phyloP scores from a whole-genome alignment of 2,888 invertebrate genomes.

The Yponomeuta evonymella region DNA sequence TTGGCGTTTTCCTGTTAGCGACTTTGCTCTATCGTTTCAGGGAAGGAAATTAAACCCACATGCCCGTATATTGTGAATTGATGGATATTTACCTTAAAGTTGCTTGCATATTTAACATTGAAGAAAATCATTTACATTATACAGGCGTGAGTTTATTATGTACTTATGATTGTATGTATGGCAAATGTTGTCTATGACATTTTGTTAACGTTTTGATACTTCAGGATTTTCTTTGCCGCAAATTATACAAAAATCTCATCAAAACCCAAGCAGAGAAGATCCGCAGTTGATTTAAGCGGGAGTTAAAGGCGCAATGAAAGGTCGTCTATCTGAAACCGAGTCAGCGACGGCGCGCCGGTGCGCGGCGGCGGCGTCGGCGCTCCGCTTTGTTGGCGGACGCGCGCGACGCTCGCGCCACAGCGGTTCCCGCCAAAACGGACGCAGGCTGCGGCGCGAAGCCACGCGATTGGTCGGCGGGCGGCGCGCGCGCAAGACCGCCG shows the following conservation, averaged over 20 bases:
- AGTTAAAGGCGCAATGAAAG: slow-evolving; percentile 26
- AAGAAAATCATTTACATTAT: not conserved
- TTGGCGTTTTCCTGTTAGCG: not conserved
- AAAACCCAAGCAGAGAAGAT: not conserved
- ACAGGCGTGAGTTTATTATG: no score
- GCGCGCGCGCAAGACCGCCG: slow-evolving; percentile 73
- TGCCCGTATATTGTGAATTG: slow-evolving; percentile 15
- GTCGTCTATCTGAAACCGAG: slow-evolving; percentile 36
- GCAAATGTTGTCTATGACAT: no score
- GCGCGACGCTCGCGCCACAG: slow-evolving; percentile 34
- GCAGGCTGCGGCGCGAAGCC: slow-evolving; percentile 73
- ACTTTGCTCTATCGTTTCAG: not conserved
- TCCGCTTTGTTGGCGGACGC: not conserved
- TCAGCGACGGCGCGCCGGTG: slow-evolving; percentile 12
- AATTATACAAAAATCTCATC: not conserved
- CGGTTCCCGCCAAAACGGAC: slow-evolving; percentile 63
- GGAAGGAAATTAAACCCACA: slow-evolving; percentile 11
- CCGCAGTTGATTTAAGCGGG: not conserved
- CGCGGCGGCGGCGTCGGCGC: not conserved
- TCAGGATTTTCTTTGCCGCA: not conserved
- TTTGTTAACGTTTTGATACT: not conserved
- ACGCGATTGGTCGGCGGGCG: slow-evolving; percentile 56
- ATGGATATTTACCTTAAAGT: not conserved
- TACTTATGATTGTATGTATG: no score
- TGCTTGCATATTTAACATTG: not conserved